These are phyloP conservation scores for Notocelia uddmanniana DNA, from an alignment of 2,888 invertebrate species.

Conservation along the genomic window DNA sequence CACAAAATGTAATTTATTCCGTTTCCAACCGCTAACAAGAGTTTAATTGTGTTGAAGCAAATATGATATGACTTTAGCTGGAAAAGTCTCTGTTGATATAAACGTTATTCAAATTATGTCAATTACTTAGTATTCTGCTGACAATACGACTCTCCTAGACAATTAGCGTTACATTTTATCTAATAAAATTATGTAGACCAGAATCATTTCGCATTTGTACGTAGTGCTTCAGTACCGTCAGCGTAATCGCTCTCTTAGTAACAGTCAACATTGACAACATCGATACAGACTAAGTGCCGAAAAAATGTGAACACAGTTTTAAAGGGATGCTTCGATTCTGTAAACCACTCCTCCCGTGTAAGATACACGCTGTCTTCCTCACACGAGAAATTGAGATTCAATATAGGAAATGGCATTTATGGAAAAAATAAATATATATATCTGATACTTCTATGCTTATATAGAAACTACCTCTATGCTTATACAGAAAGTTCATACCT, in stretches of 20 bases:
- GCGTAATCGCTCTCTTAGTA: too few relatives aligned
- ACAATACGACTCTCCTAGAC: background rate
- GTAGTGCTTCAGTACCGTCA: too few relatives aligned
- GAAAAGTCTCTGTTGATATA: background rate
- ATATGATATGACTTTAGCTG: background rate
- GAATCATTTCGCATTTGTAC: background rate
- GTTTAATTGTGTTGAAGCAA: background rate
- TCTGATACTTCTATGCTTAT: too few relatives aligned
- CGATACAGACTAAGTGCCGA: too few relatives aligned
- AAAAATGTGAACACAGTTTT: too few relatives aligned
- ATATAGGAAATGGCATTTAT: too few relatives aligned
- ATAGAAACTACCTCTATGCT: background rate
- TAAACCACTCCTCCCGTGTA: too few relatives aligned
- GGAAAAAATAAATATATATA: too few relatives aligned
- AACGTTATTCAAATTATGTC: conserved; percentile 15
- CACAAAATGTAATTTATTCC: background rate
- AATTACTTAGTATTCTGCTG: conserved; percentile 19
- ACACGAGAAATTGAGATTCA: too few relatives aligned
- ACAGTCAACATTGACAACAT: too few relatives aligned
- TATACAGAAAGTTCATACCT: background rate
- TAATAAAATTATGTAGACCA: background rate
- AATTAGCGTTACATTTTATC: background rate
- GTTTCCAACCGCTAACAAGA: background rate
- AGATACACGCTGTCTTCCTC: too few relatives aligned
- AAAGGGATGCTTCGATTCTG: too few relatives aligned